Evolutionary conservation across 2,113 vertebrate species (phyloP).

Genomic region (Corythaixoides concolor): DNA sequence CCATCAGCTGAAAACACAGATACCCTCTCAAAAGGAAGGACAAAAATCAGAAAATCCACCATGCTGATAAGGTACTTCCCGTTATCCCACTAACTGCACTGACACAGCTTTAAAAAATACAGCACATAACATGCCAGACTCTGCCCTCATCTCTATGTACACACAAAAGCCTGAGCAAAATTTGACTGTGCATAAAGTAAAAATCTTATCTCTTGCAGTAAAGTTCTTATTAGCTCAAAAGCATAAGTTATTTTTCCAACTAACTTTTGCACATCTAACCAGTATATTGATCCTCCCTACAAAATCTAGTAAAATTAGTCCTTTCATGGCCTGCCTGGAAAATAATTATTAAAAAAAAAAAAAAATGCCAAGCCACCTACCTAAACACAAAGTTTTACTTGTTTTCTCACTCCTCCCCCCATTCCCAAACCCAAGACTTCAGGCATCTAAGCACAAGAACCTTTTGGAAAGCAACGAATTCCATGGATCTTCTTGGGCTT

Average conservation of each 20-base stretch:
- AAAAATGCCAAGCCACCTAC: neutral
- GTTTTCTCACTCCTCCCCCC: neutral
- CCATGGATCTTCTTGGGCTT: neutral
- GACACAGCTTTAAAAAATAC: neutral
- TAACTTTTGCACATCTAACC: neutral
- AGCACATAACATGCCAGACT: neutral
- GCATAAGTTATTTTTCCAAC: conserved; percentile 3
- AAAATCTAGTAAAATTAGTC: neutral
- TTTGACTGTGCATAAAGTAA: neutral
- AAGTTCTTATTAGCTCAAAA: neutral
- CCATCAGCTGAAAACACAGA: neutral
- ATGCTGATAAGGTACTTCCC: neutral
- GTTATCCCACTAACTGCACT: neutral
- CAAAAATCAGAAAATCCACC: neutral
- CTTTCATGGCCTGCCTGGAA: conserved; percentile 4
- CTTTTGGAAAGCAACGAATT: neutral
- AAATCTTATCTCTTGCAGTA: neutral
- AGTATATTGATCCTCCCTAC: neutral
- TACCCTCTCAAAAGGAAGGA: neutral
- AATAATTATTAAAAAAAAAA: neutral
- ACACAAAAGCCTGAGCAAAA: neutral
- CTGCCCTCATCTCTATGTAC: neutral
- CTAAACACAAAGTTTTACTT: neutral
- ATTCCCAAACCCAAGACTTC: neutral
- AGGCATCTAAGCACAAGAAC: neutral